Evolutionary conservation across 2,888 invertebrate genomes (phyloP).

Genomic region (Dichetophora obliterata): DNA sequence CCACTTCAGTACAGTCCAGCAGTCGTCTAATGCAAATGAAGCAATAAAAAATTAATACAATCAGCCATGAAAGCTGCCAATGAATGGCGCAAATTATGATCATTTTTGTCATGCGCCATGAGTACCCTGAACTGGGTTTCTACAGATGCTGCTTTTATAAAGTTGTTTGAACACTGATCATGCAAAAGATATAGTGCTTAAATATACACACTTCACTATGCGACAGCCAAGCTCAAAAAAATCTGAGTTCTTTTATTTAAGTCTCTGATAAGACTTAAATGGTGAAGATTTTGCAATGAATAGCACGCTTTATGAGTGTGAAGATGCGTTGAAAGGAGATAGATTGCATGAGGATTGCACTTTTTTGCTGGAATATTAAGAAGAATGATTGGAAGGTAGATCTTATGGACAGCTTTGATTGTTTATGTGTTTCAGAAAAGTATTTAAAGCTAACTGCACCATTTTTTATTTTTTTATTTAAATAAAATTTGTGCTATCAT

Average conservation of each 20-base stretch:
- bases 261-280: not conserved
- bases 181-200: not conserved
- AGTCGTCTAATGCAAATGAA: conserved; percentile 54
- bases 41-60: conserved; percentile 51
- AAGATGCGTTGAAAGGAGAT: conserved; percentile 31
- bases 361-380: too few relatives aligned
- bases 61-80: conserved; percentile 27
- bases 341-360: too few relatives aligned
- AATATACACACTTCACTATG: conserved; percentile 1
- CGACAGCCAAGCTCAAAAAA: conserved; percentile 39
- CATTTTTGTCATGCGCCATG: conserved; percentile 43
- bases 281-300: not conserved
- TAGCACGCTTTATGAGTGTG: conserved; percentile 35
- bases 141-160: conserved; percentile 28
- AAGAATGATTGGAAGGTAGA: not conserved
- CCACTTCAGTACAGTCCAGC: too few relatives aligned
- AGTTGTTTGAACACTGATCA: not conserved
- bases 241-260: conserved; percentile 51
- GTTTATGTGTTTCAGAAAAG: not conserved
- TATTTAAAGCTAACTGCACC: too few relatives aligned
- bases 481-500: too few relatives aligned
- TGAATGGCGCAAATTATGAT: conserved; percentile 51
- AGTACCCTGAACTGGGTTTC: not conserved
- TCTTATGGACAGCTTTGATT: not conserved
- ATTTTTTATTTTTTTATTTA: too few relatives aligned